Conservation (phyloP, 2,113 vertebrate genomes). For the Cheirogaleus medius region DNA sequence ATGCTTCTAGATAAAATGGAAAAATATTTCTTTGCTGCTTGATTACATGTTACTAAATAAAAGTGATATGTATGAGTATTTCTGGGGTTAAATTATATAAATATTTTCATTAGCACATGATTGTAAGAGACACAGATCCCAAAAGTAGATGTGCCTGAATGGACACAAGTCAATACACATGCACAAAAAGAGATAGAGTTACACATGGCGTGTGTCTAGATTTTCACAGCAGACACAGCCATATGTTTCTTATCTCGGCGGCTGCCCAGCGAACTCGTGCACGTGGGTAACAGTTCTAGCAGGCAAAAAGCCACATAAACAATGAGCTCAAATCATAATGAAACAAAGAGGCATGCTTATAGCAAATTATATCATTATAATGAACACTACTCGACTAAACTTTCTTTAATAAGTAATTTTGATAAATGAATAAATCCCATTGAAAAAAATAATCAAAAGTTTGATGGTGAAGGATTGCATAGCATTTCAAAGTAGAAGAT, state of each 20-base stretch:
- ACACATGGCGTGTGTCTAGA: constrained; percentile 11
- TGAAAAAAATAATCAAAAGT: constrained; percentile 12
- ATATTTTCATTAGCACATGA: constrained; percentile 66
- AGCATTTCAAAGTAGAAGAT: background rate
- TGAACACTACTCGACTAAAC: constrained; percentile 50
- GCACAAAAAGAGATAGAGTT: constrained; percentile 60
- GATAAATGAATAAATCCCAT: constrained; percentile 61
- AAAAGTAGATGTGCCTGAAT: background rate
- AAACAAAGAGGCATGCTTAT: constrained; percentile 63
- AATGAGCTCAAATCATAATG: constrained; percentile 74
- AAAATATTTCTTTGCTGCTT: constrained; percentile 49
- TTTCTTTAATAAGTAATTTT: constrained; percentile 64
- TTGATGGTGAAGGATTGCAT: background rate
- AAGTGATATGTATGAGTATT: constrained; percentile 46
- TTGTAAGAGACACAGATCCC: constrained; percentile 33
- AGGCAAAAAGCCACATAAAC: constrained; percentile 79
- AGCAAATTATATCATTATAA: constrained; percentile 63
- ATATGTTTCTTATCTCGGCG: constrained; percentile 77
- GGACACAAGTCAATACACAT: constrained; percentile 41
- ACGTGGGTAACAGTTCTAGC: constrained; percentile 75
- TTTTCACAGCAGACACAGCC: constrained; percentile 57
- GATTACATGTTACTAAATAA: constrained; percentile 60
- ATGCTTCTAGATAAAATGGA: constrained; percentile 44
- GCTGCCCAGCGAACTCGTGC: constrained; percentile 76
- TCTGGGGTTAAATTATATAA: constrained; percentile 45